Evolutionary conservation across 2,888 invertebrate species (phyloP), one percentile per base, ranked within the genome.

Genomic region (Limnephilus lunatus): DNA sequence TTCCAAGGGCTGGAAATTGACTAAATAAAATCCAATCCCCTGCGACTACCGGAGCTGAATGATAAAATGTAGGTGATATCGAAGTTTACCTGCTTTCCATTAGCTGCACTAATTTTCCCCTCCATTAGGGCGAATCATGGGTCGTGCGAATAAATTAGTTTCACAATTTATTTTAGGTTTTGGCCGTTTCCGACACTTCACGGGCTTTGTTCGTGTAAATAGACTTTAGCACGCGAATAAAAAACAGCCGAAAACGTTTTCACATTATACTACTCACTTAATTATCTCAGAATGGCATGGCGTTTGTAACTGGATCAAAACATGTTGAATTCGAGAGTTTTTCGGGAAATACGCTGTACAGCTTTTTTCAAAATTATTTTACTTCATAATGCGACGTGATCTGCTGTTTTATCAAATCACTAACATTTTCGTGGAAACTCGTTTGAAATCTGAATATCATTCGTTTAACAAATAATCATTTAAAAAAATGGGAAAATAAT

Each of bases 51-150:
- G 44, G 48, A 85, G 48, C 44, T 32, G 35, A n/a, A 86, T 44
- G 48, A 30, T 86, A 86, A 86, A 86, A 44, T 86, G 30, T 86
- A 30, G 86, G 48, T 30, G 25, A 30, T 86, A 85, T 85, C 35
- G n/a, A 44, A 85, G 85, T 85, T 88, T 30, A 30, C 68, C 32
- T 35, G 88, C 15, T 68, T 53, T 53, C 88, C 53, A 88, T 53
- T 53, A 88, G 68, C 32, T 68, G 88, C 35, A 88, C 68, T 88
- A 53, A 88, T 88, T 88, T 88, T 88, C 88, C 88, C 80, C 88
- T 88, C 88, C 80, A 88, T 88, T 88, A 80, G 88, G 39, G 68
- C 31, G 88, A 53, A 88, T 88, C 31, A 44, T 32, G 19, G 48
- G 86, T n/a, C 15, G 44, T n/a, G 86, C 11, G 86, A 44, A 30